These are phyloP conservation scores for Theropithecus gelada DNA, from an alignment of 2,113 vertebrate species.

Conservation along the genomic window DNA sequence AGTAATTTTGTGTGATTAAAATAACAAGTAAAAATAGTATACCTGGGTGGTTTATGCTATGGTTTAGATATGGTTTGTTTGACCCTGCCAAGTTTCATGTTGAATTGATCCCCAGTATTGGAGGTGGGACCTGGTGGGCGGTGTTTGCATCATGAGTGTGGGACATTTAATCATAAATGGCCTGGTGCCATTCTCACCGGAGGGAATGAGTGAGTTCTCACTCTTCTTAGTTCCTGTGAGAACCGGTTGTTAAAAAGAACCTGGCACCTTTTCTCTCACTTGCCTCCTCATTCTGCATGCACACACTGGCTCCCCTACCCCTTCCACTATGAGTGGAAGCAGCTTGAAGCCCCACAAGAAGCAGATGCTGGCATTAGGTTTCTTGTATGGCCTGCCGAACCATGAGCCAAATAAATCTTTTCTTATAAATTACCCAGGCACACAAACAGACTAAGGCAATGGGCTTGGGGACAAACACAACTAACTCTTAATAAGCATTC, in stretches of 20 bases:
- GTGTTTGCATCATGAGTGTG: neutral
- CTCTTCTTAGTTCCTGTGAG: too few species aligned
- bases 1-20: slow-evolving; percentile 27
- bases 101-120: neutral
- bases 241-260: neutral
- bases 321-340: neutral
- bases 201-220: too few species aligned
- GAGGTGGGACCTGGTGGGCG: neutral
- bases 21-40: slow-evolving; percentile 18
- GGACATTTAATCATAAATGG: too few species aligned
- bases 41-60: neutral
- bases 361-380: neutral
- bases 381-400: neutral
- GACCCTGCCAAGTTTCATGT: neutral
- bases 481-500: neutral
- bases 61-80: neutral
- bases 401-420: neutral
- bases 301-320: neutral
- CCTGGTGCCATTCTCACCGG: neutral
- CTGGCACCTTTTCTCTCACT: neutral
- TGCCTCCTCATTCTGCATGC: neutral
- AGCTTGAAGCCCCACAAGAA: neutral
- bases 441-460: neutral
- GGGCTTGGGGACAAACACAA: neutral
- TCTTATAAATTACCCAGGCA: neutral